phyloP scores from a whole-genome alignment of 1,140 invertebrate species.

The Andrena cerasifolii region DNA sequence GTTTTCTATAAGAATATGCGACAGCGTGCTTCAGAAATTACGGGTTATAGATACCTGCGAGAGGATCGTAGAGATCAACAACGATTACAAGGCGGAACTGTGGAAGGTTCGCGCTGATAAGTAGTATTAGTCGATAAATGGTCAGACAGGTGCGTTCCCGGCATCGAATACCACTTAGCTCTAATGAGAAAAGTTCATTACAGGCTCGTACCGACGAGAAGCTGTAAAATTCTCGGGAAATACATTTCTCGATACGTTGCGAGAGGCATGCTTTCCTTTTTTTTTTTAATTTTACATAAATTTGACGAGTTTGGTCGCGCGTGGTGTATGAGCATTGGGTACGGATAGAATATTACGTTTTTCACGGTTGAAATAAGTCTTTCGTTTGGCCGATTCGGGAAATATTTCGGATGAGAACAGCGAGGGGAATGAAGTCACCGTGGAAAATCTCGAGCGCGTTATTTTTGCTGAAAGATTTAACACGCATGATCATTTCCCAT shows the following conservation, averaged over 20 bases:
- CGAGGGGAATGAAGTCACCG: neutral
- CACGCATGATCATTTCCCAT: neutral
- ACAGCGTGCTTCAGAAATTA: neutral
- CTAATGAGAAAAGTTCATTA: constrained; percentile 40
- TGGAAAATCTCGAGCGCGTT: neutral
- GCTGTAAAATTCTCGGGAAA: neutral
- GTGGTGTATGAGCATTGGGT: too few relatives aligned
- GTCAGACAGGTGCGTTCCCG: neutral
- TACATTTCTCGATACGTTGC: neutral
- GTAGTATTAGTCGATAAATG: constrained; percentile 32
- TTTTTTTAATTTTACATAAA: neutral
- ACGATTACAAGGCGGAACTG: too few relatives aligned
- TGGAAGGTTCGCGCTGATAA: neutral
- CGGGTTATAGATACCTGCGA: too few relatives aligned
- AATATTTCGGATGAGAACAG: neutral
- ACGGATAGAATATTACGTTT: too few relatives aligned
- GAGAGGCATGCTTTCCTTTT: neutral
- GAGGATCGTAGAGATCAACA: too few relatives aligned
- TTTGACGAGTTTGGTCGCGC: neutral
- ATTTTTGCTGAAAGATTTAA: neutral
- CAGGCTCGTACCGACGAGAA: neutral
- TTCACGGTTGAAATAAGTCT: neutral
- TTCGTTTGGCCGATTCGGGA: neutral
- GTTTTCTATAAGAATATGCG: neutral
- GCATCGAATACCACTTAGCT: constrained; percentile 25